Evolutionary conservation across 1,140 invertebrate genomes (phyloP), one percentile per base, ranked within the genome.

Genomic region (Hyphantria cunea): DNA sequence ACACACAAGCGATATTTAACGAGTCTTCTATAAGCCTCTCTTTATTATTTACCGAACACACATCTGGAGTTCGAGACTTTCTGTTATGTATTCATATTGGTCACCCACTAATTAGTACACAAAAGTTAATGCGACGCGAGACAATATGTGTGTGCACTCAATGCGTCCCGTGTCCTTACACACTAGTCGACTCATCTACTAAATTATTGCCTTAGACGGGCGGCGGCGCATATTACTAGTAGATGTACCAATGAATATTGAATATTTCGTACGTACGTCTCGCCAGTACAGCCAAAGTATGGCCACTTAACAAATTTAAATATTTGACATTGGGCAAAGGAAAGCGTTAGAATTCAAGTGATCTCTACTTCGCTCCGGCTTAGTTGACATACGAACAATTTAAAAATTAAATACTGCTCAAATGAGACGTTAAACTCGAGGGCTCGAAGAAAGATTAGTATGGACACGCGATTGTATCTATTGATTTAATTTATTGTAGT

Each of bases 301-400:
- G 84, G 80, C 80, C 87, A 88, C 86, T 90, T 90, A 88, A 88
- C 74, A 84, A 84, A 89, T 88, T 80, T 80, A 89, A 90, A 90
- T 90, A 90, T 90, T 90, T 85, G 76, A 82, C 82, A 75, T 82
- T 88, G 85, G 82, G 76, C 84, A 84, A 86, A 89, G 80, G 84
- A 90, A 90, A 90, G 88, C 88, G 86, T 90, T 90, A 90, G 86
- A 90, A 89, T 86, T 90, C 82, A 89, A 90, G 88, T 90, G 88
- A 88, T 90, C 87, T 90, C 72, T 70, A 73, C 79, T 78, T 66
- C 76, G 80, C 73, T 82, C 73, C 72, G 80, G 60, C 74, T 77
- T 76, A 80, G 84, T 89, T 88, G 84, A 88, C 88, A 84, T 82
- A 89, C 75, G 82, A 78, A 82, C 82, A 81, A 83, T 89, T 90